phyloP scores from a whole-genome alignment of 2,888 invertebrate species.

The Drosophila meridionalis region DNA sequence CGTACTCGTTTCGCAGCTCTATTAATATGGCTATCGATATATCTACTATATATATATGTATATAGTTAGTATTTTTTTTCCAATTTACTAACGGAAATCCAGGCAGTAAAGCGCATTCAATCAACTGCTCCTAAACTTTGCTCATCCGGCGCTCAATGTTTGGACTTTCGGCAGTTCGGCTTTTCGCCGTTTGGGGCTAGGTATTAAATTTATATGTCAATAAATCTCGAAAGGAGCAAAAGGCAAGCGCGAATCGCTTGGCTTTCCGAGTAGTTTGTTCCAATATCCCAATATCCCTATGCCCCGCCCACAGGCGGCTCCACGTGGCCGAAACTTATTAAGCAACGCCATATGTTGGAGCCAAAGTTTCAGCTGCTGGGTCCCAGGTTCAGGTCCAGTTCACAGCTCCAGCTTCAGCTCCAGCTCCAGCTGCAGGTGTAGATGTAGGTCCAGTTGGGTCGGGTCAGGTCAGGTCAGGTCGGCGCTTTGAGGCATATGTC shows the following conservation, averaged over 20 bases:
- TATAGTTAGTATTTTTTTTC: slow-evolving; percentile 35
- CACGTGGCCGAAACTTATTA: slow-evolving; percentile 60
- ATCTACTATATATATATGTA: not conserved
- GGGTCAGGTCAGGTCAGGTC: slow-evolving; percentile 25
- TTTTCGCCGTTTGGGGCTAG: slow-evolving; percentile 10
- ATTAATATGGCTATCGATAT: not conserved
- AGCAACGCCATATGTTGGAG: slow-evolving; percentile 43
- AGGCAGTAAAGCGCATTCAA: slow-evolving; percentile 76
- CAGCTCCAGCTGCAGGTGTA: not conserved
- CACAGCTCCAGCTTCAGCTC: slow-evolving; percentile 22
- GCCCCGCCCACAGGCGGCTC: not conserved
- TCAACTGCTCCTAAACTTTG: slow-evolving; percentile 72
- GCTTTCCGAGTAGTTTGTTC: slow-evolving; percentile 43
- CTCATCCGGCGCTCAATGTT: slow-evolving; percentile 34
- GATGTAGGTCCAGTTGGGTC: not conserved
- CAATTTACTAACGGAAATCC: slow-evolving; percentile 79
- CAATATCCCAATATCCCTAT: not conserved
- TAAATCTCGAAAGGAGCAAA: slow-evolving; percentile 70
- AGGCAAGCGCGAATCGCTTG: slow-evolving; percentile 70
- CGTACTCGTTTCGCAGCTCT: not conserved
- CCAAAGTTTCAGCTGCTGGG: slow-evolving; percentile 6
- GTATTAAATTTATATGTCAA: slow-evolving; percentile 78
- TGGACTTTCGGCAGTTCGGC: slow-evolving; percentile 3
- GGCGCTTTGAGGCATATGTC: slow-evolving; percentile 48
- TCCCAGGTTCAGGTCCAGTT: slow-evolving; percentile 21